Conservation (phyloP, 64 coral and sea anemone genomes). For the Orbicella faveolata region DNA sequence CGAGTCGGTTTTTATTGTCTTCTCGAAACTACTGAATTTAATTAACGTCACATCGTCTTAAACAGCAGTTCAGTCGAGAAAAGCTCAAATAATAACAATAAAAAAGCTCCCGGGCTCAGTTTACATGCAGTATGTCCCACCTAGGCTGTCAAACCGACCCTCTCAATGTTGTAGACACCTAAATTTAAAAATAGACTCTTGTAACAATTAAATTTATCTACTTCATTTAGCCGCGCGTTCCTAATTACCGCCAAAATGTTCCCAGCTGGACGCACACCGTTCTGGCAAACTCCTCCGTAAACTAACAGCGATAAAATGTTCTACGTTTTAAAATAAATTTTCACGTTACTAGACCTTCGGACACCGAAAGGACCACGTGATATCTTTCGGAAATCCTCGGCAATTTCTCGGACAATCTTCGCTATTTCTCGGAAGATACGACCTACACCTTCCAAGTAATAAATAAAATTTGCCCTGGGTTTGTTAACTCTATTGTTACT, state of each 20-base stretch:
- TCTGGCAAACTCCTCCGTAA: background rate
- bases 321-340: background rate
- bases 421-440: background rate
- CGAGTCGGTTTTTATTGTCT: conserved; percentile 25
- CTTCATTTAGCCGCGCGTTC: background rate
- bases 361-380: background rate
- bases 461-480: conserved; percentile 18
- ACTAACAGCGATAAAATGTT: background rate
- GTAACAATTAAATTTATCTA: background rate
- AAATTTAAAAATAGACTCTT: conserved; percentile 47
- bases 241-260: too few species aligned
- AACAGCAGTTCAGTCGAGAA: conserved; percentile 1
- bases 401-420: conserved; percentile 8
- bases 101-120: background rate
- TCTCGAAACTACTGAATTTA: background rate
- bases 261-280: background rate
- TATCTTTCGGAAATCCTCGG: background rate
- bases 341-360: background rate
- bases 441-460: background rate
- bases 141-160: background rate
- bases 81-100: conserved; percentile 1
- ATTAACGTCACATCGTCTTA: background rate
- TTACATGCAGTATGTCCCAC: background rate
- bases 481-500: background rate
- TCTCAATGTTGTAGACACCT: background rate